These are phyloP conservation scores for Hydrophis major DNA, from an alignment of 2,797 vertebrate genomes.

Conservation along the genomic window DNA sequence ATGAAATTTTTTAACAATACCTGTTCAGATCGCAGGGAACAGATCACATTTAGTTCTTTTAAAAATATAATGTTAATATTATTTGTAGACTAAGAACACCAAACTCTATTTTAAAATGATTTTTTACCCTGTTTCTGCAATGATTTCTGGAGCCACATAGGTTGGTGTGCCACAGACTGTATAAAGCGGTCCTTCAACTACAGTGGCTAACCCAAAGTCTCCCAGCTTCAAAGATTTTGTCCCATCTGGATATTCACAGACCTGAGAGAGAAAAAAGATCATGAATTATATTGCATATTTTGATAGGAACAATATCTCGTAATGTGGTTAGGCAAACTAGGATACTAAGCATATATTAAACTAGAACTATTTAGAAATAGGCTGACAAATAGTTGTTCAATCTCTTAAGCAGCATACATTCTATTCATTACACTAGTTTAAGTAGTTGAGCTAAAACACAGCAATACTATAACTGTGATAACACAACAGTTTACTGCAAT, in stretches of 20 bases:
- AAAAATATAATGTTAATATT: not conserved
- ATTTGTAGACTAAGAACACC: not conserved
- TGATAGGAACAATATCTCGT: not conserved
- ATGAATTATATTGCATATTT: not conserved
- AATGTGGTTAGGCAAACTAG: not conserved
- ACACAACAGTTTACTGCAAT: not conserved
- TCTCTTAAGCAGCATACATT: not conserved
- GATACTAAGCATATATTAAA: not conserved
- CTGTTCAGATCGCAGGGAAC: not conserved
- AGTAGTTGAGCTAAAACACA: not conserved
- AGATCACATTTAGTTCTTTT: not conserved
- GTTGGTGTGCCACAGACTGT: conserved; percentile 97
- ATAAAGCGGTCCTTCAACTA: conserved; percentile 90
- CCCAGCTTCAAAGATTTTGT: conserved; percentile 94
- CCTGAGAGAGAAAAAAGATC: conserved; percentile 68
- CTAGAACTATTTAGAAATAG: not conserved
- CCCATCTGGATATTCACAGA: conserved; percentile 89
- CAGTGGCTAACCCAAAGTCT: conserved; percentile 94
- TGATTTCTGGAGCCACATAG: conserved; percentile 97
- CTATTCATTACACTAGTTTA: not conserved
- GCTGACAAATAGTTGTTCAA: not conserved
- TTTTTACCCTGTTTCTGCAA: conserved; percentile 89
- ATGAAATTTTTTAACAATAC: not conserved
- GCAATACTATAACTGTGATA: not conserved
- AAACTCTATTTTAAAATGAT: not conserved